Percentiles rank a stretch among this genome's conserved stretches.
Evolutionary conservation across 2,888 invertebrate genomes (phyloP).

Genomic region (Lumbricus terrestris): DNA sequence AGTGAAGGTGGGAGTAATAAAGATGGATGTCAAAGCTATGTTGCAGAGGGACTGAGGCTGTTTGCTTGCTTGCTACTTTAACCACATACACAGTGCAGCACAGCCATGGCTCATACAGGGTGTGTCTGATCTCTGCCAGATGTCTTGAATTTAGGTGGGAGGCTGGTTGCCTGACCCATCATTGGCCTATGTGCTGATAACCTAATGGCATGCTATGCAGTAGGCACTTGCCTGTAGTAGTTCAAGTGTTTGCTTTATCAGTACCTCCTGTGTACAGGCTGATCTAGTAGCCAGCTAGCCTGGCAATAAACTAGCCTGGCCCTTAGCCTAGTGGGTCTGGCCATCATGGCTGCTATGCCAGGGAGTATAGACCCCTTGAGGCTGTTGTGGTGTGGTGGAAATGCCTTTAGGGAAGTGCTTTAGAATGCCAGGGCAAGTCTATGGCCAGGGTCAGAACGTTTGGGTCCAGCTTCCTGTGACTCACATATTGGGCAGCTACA

Average conservation of each 20-base stretch:
- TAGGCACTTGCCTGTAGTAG: not conserved
- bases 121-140: not conserved
- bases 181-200: not conserved
- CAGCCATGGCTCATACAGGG: not conserved
- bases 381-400: not conserved
- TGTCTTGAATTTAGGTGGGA: not conserved
- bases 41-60: not conserved
- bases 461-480: not conserved
- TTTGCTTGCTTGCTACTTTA: not conserved
- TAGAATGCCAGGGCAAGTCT: no score
- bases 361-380: not conserved
- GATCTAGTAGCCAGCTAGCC: not conserved
- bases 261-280: not conserved
- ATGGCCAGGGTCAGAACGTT: not conserved
- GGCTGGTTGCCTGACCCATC: not conserved
- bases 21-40: not conserved
- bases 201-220: not conserved
- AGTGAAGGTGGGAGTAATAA: not conserved
- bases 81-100: not conserved
- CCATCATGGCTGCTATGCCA: not conserved
- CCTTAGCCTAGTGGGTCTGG: not conserved
- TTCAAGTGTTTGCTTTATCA: not conserved
- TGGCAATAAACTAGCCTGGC: no score
- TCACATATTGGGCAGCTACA: not conserved
- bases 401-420: not conserved